Conservation (phyloP, 2,797 vertebrate genomes). For the Luscinia megarhynchos region DNA sequence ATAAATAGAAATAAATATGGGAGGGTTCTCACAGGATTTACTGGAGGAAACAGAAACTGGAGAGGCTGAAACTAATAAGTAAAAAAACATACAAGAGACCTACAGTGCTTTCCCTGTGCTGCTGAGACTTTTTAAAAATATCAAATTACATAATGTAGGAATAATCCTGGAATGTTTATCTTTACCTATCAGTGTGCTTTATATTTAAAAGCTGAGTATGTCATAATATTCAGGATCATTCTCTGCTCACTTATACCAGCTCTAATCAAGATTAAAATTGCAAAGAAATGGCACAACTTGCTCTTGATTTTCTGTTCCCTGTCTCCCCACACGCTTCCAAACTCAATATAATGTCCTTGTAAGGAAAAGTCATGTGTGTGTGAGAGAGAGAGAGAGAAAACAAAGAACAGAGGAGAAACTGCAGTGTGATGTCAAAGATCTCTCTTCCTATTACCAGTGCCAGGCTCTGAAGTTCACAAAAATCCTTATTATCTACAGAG, state of each 20-base stretch:
- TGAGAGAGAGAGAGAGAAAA: background rate
- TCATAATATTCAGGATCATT: background rate
- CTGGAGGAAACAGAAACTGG: background rate
- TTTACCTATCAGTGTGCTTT: background rate
- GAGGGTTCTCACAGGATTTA: background rate
- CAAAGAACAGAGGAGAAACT: slow-evolving; percentile 31
- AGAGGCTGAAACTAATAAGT: background rate
- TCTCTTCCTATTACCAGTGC: background rate
- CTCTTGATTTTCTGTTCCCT: background rate
- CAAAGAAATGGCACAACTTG: background rate
- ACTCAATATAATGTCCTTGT: background rate
- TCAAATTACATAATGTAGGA: background rate
- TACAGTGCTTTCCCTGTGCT: background rate
- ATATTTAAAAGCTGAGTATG: background rate
- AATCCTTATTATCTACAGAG: background rate
- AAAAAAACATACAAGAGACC: background rate
- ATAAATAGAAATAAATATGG: background rate
- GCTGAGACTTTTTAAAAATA: background rate
- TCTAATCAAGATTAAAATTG: background rate
- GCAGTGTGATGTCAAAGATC: background rate
- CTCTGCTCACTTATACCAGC: background rate
- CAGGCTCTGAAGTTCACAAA: slow-evolving; percentile 39
- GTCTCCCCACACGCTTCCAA: background rate
- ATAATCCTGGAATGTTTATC: background rate
- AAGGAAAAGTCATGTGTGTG: background rate